Evolutionary conservation across 2,888 invertebrate species (phyloP), one percentile per base, ranked within the genome.

Genomic region (Dromius quadrimaculatus): DNA sequence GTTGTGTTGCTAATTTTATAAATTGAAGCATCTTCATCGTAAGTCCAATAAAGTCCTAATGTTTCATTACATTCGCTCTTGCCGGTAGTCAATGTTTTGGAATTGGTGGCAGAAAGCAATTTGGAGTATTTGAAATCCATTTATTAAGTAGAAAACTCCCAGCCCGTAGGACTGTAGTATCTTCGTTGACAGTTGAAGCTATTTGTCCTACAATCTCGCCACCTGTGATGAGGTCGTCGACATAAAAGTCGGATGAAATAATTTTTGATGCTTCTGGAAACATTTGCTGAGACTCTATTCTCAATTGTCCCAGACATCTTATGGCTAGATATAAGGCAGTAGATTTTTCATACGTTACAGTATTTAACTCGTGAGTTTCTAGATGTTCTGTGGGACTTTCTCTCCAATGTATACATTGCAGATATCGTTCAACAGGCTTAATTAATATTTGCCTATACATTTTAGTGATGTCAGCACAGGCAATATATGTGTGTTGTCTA

Each of bases 371-470:
- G n/a, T n/a, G n/a, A n/a, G n/a, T n/a, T n/a, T n/a, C n/a, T n/a
- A n/a, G n/a, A n/a, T n/a, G n/a, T n/a, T n/a, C n/a, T n/a, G n/a
- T n/a, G n/a, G n/a, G n/a, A n/a, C n/a, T n/a, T n/a, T n/a, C n/a
- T n/a, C n/a, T n/a, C n/a, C n/a, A n/a, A n/a, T n/a, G n/a, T n/a
- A n/a, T n/a, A n/a, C n/a, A n/a, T n/a, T n/a, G n/a, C n/a, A n/a
- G n/a, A n/a, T n/a, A n/a, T n/a, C n/a, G n/a, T n/a, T n/a, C n/a
- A n/a, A n/a, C 15, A 4, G 45, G 45, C 6, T 45, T 9, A 1
- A 45, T 41, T 8, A 13, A 6, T 17, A 50, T 8, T 11, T 50
- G 50, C 22, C 50, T 6, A 11, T 50, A 50, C 50, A 54, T 54
- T 54, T 28, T 54, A 1, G 32, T 28, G 11, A 54, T 54, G 9